Conservation (phyloP, 64 coral and sea anemone species). For the Actinia equina region DNA sequence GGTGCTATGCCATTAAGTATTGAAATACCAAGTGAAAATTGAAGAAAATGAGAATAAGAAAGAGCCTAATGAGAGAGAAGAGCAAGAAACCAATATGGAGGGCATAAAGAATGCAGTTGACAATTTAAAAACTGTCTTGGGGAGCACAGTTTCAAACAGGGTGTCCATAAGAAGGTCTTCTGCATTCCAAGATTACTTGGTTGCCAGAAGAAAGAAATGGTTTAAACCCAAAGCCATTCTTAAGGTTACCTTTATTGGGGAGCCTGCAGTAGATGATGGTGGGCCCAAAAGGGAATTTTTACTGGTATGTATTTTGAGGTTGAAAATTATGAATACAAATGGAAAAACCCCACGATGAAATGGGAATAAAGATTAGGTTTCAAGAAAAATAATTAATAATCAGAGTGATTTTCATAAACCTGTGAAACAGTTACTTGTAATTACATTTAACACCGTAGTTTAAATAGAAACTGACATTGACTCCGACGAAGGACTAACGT, state of each 20-base stretch:
- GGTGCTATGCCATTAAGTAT: slow-evolving; percentile 1
- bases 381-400: too few relatives aligned
- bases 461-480: background rate
- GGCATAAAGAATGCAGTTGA: background rate
- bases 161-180: background rate
- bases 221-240: background rate
- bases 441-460: background rate
- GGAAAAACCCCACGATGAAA: too few relatives aligned
- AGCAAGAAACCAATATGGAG: background rate
- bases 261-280: background rate
- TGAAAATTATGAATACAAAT: too few relatives aligned
- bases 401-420: too few relatives aligned
- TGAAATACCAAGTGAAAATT: background rate
- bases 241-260: background rate
- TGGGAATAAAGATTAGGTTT: too few relatives aligned
- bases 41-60: background rate
- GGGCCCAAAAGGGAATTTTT: background rate
- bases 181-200: background rate
- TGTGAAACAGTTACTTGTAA: background rate
- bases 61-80: background rate
- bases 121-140: background rate
- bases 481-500: too few relatives aligned
- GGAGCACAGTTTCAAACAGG: background rate
- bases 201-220: background rate
- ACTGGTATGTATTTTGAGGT: too few relatives aligned